Conservation (phyloP, 2,888 invertebrate genomes). For the Meliscaeva auricollis region DNA sequence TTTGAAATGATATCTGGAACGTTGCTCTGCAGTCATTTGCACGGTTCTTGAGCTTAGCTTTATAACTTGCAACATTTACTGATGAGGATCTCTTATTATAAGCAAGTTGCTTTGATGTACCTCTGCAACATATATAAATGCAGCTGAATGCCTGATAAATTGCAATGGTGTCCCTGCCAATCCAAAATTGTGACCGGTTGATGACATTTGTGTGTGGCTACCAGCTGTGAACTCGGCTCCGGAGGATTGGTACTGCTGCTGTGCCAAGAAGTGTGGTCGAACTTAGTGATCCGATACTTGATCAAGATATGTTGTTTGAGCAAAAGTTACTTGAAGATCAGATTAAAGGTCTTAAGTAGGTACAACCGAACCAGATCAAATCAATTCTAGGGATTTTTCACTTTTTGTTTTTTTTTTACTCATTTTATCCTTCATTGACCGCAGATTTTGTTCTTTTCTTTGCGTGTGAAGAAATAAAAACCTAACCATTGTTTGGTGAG, state of each 20-base stretch:
- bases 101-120: constrained; percentile 7
- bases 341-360: constrained; percentile 31
- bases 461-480: constrained; percentile 29
- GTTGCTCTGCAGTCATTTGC: constrained; percentile 64
- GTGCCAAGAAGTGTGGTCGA: constrained; percentile 45
- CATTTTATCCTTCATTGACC: constrained; percentile 8
- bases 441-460: constrained; percentile 2
- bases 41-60: constrained; percentile 47
- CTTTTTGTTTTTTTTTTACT: too few relatives aligned
- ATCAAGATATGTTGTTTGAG: constrained; percentile 30
- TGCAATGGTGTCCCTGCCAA: constrained; percentile 70
- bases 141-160: constrained; percentile 57
- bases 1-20: constrained; percentile 56
- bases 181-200: constrained; percentile 58
- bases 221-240: constrained; percentile 47
- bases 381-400: constrained; percentile 10
- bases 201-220: constrained; percentile 57
- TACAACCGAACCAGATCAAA: constrained; percentile 47
- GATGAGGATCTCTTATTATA: constrained; percentile 46
- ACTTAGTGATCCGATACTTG: constrained; percentile 48
- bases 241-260: constrained; percentile 53
- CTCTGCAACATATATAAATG: background rate
- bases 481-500: constrained; percentile 16
- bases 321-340: constrained; percentile 1
- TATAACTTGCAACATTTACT: constrained; percentile 21